A percentile compares a stretch with the other conserved stretches of the same genome.
phyloP scores from a whole-genome alignment of 2,888 invertebrate genomes.

The Ametastegia equiseti region DNA sequence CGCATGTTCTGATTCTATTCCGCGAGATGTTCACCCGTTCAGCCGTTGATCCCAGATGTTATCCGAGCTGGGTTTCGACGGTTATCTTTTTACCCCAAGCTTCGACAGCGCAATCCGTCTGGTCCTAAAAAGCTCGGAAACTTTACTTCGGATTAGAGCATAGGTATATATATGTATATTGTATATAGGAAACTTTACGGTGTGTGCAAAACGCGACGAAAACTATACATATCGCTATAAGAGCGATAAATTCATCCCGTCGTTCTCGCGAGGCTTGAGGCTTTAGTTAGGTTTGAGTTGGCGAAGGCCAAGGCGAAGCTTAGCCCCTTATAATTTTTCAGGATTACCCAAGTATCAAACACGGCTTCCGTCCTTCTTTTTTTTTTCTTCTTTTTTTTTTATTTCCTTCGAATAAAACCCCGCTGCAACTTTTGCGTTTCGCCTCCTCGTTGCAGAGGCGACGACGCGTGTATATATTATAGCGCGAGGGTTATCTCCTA shows the following conservation, averaged over 20 bases:
- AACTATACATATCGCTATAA: background rate
- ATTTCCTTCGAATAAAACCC: no score
- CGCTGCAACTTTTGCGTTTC: background rate
- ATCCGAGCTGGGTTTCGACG: conserved; percentile 55
- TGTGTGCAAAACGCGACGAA: background rate
- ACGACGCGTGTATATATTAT: no score
- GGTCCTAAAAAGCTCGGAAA: conserved; percentile 6
- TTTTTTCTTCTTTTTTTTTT: no score
- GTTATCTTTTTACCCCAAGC: background rate
- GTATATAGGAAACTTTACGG: background rate
- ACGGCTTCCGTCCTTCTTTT: conserved; percentile 16
- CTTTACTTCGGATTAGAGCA: conserved; percentile 25
- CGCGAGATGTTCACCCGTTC: background rate
- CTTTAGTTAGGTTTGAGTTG: background rate
- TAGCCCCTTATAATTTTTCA: conserved; percentile 35
- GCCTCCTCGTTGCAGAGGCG: no score
- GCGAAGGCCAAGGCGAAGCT: no score
- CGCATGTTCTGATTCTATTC: conserved; percentile 30
- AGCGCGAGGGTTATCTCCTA: conserved; percentile 57
- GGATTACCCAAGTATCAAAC: conserved; percentile 19
- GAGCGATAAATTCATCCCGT: conserved; percentile 2
- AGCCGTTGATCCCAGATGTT: conserved; percentile 59
- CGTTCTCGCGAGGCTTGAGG: background rate
- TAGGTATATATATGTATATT: background rate
- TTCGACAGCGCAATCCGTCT: no score